Conservation (phyloP, 2,888 invertebrate species). For the Tetrapedia diversipes region DNA sequence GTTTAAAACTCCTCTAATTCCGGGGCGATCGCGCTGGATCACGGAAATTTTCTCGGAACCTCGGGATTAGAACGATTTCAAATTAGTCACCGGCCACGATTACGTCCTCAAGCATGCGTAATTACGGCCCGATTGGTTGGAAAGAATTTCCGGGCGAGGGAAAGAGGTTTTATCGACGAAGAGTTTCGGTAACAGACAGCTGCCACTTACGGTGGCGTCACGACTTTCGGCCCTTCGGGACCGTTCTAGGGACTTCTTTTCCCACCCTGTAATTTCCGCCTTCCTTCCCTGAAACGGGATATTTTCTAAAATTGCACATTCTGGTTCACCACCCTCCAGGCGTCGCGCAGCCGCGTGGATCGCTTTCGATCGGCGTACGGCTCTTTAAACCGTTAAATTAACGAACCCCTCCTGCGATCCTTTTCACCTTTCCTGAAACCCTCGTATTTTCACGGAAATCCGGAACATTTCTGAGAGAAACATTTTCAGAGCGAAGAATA, state of each 20-base stretch:
- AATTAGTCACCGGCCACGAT: constrained; percentile 63
- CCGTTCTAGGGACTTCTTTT: constrained; percentile 66
- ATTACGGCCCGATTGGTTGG: constrained; percentile 49
- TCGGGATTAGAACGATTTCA: constrained; percentile 56
- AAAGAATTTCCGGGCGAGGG: constrained; percentile 45
- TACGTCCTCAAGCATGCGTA: constrained; percentile 51
- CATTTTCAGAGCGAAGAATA: too few species aligned
- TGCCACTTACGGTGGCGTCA: constrained; percentile 72
- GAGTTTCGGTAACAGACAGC: constrained; percentile 68
- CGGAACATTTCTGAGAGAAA: constrained; percentile 6
- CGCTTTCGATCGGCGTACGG: constrained; percentile 53
- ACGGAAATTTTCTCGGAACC: constrained; percentile 12
- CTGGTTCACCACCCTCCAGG: constrained; percentile 68
- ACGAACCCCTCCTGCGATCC: constrained; percentile 50
- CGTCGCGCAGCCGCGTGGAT: constrained; percentile 51
- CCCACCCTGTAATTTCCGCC: constrained; percentile 78
- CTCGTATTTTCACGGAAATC: constrained; percentile 42
- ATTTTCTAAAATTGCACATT: constrained; percentile 78
- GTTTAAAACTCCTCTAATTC: constrained; percentile 4
- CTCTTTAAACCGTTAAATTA: constrained; percentile 69
- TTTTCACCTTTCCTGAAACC: constrained; percentile 24
- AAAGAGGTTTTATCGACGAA: constrained; percentile 56
- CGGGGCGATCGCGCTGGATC: constrained; percentile 2
- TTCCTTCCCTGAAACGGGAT: constrained; percentile 75
- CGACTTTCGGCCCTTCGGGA: constrained; percentile 62